Conservation (phyloP, 2,797 vertebrate species). For the Malurus splendens region DNA sequence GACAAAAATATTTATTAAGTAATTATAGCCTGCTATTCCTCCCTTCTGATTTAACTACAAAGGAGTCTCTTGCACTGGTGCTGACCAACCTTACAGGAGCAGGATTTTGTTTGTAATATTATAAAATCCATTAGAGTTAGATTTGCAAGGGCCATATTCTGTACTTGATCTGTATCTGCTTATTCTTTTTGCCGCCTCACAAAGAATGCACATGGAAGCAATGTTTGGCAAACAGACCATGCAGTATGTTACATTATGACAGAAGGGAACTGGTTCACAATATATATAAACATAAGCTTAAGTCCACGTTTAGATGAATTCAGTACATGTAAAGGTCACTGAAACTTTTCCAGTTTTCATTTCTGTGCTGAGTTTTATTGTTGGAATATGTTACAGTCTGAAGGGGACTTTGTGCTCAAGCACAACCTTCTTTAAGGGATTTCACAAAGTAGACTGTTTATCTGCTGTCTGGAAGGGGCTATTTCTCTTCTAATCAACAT, state of each 20-base stretch:
- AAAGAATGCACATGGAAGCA: background rate
- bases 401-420: background rate
- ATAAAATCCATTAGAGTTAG: fast-evolving
- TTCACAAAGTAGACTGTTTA: background rate
- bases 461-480: background rate
- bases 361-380: background rate
- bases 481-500: background rate
- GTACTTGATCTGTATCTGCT: background rate
- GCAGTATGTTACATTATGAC: background rate
- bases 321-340: background rate
- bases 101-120: background rate
- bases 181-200: background rate
- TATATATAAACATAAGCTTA: background rate
- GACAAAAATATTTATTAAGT: background rate
- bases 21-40: background rate
- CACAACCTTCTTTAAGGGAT: background rate
- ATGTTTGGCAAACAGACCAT: background rate
- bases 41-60: background rate
- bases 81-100: background rate
- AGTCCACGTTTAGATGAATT: background rate
- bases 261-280: background rate
- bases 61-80: background rate
- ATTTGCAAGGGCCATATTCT: background rate
- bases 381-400: background rate
- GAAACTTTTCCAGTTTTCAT: background rate